Evolutionary conservation across 2,888 invertebrate species (phyloP).

Genomic region (Schrankia costaestrigalis): DNA sequence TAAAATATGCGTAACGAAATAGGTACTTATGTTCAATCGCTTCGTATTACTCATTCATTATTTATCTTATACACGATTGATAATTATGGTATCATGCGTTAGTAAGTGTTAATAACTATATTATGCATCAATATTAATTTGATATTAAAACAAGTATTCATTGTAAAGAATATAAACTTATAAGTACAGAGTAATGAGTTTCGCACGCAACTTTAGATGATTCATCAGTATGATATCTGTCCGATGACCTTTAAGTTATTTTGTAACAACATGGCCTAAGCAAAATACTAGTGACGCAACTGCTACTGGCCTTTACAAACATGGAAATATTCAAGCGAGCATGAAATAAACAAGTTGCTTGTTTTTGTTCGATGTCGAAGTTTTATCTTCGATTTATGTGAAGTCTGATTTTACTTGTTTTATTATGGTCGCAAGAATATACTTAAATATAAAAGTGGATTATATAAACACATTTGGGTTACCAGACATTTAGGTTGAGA

Average conservation of each 20-base stretch:
- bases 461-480: slow-evolving; percentile 10
- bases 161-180: slow-evolving; percentile 34
- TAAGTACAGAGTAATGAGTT: slow-evolving; percentile 36
- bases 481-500: slow-evolving; percentile 14
- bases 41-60: slow-evolving; percentile 47
- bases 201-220: slow-evolving; percentile 30
- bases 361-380: slow-evolving; percentile 2
- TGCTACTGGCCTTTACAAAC: slow-evolving; percentile 7
- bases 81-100: slow-evolving; percentile 42
- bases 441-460: slow-evolving; percentile 12
- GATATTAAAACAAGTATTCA: slow-evolving; percentile 48
- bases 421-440: slow-evolving; percentile 5
- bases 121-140: slow-evolving; percentile 34
- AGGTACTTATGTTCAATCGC: slow-evolving; percentile 42
- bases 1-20: slow-evolving; percentile 40
- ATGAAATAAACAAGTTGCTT: slow-evolving; percentile 2
- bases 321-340: no score
- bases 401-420: slow-evolving; percentile 10
- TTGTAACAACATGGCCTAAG: slow-evolving; percentile 46
- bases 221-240: slow-evolving; percentile 30
- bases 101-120: slow-evolving; percentile 43
- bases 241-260: slow-evolving; percentile 34
- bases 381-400: slow-evolving; percentile 1
- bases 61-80: slow-evolving; percentile 44
- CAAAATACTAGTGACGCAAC: slow-evolving; percentile 18